phyloP scores from a whole-genome alignment of 2,888 invertebrate genomes.

The Aplocera efformata region DNA sequence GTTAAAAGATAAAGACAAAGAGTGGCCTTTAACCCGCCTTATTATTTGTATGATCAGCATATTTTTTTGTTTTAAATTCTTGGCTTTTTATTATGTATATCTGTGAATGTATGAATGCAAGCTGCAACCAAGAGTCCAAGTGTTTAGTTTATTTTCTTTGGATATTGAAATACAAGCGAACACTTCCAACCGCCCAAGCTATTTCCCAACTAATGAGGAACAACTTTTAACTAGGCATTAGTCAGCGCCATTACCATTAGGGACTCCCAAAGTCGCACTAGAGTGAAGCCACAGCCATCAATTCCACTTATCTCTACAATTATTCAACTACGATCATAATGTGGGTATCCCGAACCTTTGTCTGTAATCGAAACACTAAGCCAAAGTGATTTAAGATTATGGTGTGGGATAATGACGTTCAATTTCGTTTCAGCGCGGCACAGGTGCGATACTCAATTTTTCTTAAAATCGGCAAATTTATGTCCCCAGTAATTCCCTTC shows the following conservation, averaged over 20 bases:
- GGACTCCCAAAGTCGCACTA: conserved; percentile 22
- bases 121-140: too few relatives aligned
- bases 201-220: not conserved
- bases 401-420: conserved; percentile 75
- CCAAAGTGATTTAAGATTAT: conserved; percentile 79
- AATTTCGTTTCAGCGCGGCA: conserved; percentile 64
- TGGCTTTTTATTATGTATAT: too few relatives aligned
- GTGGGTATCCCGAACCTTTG: conserved; percentile 75
- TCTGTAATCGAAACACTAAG: conserved; percentile 79
- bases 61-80: too few relatives aligned
- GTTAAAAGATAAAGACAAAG: too few relatives aligned
- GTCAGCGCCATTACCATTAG: conserved; percentile 5
- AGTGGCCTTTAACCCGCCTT: too few relatives aligned
- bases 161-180: too few relatives aligned
- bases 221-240: conserved; percentile 8
- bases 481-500: conserved; percentile 45
- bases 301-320: conserved; percentile 75
- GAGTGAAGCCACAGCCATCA: conserved; percentile 50
- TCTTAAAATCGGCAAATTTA: conserved; percentile 65
- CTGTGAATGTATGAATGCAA: too few relatives aligned
- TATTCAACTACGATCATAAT: conserved; percentile 77
- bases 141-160: too few relatives aligned
- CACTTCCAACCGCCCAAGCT: too few relatives aligned
- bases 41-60: too few relatives aligned
- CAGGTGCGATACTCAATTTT: conserved; percentile 68